phyloP scores from a whole-genome alignment of 2,113 vertebrate species.

The Ceyx margarethae region DNA sequence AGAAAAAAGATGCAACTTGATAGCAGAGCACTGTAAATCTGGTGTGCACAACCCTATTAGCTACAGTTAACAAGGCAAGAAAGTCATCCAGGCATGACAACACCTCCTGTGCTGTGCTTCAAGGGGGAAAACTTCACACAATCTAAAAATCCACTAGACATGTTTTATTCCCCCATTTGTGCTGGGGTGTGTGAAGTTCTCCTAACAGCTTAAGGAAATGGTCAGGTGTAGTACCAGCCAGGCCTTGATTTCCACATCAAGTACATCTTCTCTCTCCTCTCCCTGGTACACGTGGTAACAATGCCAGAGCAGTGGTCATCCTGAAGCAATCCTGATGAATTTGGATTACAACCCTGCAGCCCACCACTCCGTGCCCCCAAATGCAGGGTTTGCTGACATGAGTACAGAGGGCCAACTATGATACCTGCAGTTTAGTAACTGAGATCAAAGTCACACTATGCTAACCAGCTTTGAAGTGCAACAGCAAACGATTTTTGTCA shows the following conservation, averaged over 20 bases:
- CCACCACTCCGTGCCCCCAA: neutral
- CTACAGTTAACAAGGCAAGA: neutral
- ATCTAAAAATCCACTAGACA: neutral
- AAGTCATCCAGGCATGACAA: accelerated
- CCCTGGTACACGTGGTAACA: neutral
- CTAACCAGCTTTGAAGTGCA: neutral
- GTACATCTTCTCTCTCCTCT: neutral
- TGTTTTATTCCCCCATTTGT: neutral
- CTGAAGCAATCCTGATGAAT: neutral
- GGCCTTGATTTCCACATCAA: neutral
- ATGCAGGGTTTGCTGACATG: neutral
- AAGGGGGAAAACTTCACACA: neutral
- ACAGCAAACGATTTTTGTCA: neutral
- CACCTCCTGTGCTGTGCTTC: neutral
- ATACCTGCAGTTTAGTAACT: neutral
- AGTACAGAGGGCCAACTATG: neutral
- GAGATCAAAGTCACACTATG: neutral
- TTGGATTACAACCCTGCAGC: neutral
- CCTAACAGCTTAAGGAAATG: neutral
- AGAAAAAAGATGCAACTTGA: neutral
- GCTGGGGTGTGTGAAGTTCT: neutral
- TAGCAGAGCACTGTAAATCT: neutral
- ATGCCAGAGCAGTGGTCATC: neutral
- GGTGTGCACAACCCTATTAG: neutral
- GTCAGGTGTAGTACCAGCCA: neutral